Percentiles rank a stretch among this genome's conserved stretches.
These are phyloP conservation scores for Arrhamphus sclerolepis DNA, from an alignment of 2,797 vertebrate genomes.

Conservation along the genomic window DNA sequence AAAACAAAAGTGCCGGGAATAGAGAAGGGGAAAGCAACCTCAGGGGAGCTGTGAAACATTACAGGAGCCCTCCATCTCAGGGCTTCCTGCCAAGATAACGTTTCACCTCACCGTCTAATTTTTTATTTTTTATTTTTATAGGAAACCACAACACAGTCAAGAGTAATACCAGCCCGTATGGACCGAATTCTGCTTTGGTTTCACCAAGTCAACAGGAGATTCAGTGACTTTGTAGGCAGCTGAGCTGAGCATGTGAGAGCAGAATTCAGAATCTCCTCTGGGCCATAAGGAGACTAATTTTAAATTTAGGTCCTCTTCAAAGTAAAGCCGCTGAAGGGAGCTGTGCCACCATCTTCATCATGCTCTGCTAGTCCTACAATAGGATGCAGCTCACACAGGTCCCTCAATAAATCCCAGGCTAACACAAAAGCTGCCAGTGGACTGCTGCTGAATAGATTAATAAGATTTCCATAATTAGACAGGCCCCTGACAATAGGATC, in stretches of 20 bases:
- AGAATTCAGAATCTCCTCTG: constrained; percentile 36
- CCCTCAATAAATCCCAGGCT: constrained; percentile 83
- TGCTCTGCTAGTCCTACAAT: constrained; percentile 56
- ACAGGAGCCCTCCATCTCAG: constrained; percentile 62
- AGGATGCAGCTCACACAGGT: constrained; percentile 78
- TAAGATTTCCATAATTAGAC: constrained; percentile 98
- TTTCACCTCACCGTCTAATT: constrained; percentile 71
- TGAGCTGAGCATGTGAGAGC: constrained; percentile 20
- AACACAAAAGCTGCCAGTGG: constrained; percentile 84
- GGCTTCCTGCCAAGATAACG: constrained; percentile 73
- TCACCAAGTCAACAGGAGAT: constrained; percentile 42
- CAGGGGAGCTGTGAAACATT: constrained; percentile 79
- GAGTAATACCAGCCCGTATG: constrained; percentile 37
- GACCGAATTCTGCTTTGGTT: constrained; percentile 44
- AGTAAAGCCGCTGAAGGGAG: constrained; percentile 53
- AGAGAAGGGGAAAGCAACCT: constrained; percentile 68
- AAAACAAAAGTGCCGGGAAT: constrained; percentile 78
- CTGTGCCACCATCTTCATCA: constrained; percentile 67
- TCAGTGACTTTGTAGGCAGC: constrained; percentile 28
- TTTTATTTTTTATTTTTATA: constrained; percentile 67
- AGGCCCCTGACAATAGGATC: constrained; percentile 92
- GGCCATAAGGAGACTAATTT: constrained; percentile 43
- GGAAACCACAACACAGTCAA: constrained; percentile 58
- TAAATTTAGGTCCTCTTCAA: constrained; percentile 51
- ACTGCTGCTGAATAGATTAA: constrained; percentile 95